Conservation (phyloP, 2,888 invertebrate species). For the Trissolcus brochymenae region DNA sequence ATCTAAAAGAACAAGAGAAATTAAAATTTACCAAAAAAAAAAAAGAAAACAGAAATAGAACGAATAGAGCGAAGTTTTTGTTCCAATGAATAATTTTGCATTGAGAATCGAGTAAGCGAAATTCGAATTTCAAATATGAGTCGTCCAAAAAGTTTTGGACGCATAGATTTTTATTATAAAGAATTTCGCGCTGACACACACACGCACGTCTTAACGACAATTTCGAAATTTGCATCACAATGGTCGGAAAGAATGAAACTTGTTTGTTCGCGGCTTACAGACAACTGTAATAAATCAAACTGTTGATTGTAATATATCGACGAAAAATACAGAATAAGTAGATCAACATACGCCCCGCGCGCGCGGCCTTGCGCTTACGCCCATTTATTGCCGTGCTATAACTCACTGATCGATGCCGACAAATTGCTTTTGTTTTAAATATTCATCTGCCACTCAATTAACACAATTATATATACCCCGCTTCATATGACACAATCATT, state of each 20-base stretch:
- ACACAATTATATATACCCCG: conserved; percentile 11
- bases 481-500: conserved; percentile 1
- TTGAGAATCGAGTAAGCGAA: too few relatives aligned
- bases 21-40: too few relatives aligned
- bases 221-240: conserved; percentile 40
- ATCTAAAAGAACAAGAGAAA: too few relatives aligned
- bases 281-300: conserved; percentile 45
- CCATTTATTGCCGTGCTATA: conserved; percentile 24
- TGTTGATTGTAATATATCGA: conserved; percentile 39
- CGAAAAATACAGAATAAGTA: conserved; percentile 39
- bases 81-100: too few relatives aligned
- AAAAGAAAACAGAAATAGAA: too few relatives aligned
- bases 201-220: conserved; percentile 33
- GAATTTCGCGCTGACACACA: conserved; percentile 20
- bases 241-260: conserved; percentile 11
- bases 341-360: conserved; percentile 40
- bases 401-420: conserved; percentile 34
- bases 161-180: too few relatives aligned
- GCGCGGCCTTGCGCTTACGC: conserved; percentile 32
- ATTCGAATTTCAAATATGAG: too few relatives aligned
- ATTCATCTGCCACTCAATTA: conserved; percentile 33
- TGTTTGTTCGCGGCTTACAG: conserved; percentile 24
- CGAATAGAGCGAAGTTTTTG: too few relatives aligned
- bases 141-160: too few relatives aligned
- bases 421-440: conserved; percentile 35